A percentile compares a stretch with the other conserved stretches of the same genome.
Conservation (phyloP, 1,140 invertebrate species). For the Melanaphis sacchari region DNA sequence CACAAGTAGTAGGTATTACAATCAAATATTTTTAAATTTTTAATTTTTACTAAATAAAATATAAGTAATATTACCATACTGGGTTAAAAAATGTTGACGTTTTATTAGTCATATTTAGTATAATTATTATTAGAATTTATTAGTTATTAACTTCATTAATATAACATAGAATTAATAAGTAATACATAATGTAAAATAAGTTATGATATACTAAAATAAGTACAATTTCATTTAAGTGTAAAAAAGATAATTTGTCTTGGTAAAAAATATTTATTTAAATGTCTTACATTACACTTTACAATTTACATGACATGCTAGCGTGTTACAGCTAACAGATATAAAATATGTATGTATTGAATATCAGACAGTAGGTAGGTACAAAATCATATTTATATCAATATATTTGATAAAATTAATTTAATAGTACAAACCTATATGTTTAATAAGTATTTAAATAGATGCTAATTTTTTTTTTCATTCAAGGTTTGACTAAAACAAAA, state of each 20-base stretch:
- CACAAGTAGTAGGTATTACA: no score
- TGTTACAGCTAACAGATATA: neutral
- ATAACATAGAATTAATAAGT: no score
- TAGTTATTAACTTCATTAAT: no score
- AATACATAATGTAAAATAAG: no score
- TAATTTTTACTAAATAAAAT: no score
- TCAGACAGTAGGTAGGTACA: neutral
- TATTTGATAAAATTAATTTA: neutral
- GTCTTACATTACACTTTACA: neutral
- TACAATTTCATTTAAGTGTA: neutral
- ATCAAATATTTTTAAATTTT: no score
- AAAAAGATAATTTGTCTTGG: neutral
- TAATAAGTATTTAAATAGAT: neutral
- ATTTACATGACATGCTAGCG: neutral
- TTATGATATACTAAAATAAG: neutral
- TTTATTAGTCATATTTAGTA: no score
- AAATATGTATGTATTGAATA: neutral
- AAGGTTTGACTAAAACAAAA: neutral
- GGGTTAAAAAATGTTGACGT: no score
- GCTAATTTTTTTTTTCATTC: neutral
- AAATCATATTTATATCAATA: neutral
- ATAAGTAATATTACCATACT: no score
- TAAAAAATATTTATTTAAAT: neutral
- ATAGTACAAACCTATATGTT: neutral
- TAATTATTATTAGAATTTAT: no score